These are phyloP conservation scores for Hycleus phaleratus DNA, from an alignment of 1,140 invertebrate genomes.

Conservation along the genomic window DNA sequence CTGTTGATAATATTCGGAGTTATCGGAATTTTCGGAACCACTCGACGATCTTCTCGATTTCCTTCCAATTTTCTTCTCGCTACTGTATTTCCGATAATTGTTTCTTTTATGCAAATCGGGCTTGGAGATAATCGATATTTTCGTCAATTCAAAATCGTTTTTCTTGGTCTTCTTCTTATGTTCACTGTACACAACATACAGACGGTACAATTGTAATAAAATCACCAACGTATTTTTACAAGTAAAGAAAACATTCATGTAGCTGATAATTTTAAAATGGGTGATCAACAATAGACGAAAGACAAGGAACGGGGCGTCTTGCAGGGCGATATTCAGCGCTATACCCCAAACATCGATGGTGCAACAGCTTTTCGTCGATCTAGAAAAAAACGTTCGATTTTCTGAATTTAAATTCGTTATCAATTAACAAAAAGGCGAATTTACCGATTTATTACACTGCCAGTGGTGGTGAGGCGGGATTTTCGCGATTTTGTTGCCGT, in stretches of 20 bases:
- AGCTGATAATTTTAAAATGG: slow-evolving; percentile 79
- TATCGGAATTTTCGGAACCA: no score
- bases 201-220: slow-evolving; percentile 71
- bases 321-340: slow-evolving; percentile 65
- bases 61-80: not conserved
- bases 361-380: slow-evolving; percentile 55
- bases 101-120: slow-evolving; percentile 35
- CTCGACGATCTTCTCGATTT: no score
- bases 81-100: slow-evolving; percentile 6
- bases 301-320: slow-evolving; percentile 78
- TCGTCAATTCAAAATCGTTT: slow-evolving; percentile 41
- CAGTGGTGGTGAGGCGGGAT: slow-evolving; percentile 52
- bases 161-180: slow-evolving; percentile 46
- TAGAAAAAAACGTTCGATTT: slow-evolving; percentile 30
- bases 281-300: slow-evolving; percentile 76
- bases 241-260: slow-evolving; percentile 91
- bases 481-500: slow-evolving; percentile 79
- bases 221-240: slow-evolving; percentile 85
- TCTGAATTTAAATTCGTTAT: no score
- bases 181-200: slow-evolving; percentile 70
- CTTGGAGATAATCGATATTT: slow-evolving; percentile 53
- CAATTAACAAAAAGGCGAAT: not conserved
- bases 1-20: no score
- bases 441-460: slow-evolving; percentile 42
- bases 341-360: slow-evolving; percentile 80